A percentile compares a stretch with the other conserved stretches of the same genome.
These are phyloP conservation scores for Burhinus oedicnemus DNA, from an alignment of 2,113 vertebrate species.

Conservation along the genomic window DNA sequence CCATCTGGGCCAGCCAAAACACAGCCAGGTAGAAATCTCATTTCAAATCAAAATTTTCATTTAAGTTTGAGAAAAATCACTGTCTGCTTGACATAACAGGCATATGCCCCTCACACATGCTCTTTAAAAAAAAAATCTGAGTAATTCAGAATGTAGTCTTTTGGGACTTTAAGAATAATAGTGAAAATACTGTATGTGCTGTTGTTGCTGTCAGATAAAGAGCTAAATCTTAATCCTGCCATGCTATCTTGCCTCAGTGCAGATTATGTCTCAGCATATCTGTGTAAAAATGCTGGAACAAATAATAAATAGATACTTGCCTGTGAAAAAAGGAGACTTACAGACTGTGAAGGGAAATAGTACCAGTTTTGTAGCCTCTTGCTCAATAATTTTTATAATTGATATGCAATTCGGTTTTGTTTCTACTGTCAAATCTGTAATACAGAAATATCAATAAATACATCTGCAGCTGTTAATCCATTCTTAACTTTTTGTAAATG, in stretches of 20 bases:
- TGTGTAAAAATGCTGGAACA: not conserved
- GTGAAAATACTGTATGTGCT: not conserved
- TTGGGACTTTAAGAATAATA: not conserved
- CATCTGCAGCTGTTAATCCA: not conserved
- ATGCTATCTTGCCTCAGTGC: not conserved
- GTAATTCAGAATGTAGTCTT: not conserved
- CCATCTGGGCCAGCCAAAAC: constrained; percentile 52
- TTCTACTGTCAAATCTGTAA: not conserved
- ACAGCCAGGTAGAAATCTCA: constrained; percentile 53
- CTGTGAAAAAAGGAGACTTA: not conserved
- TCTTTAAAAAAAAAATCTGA: not conserved
- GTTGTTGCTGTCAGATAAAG: not conserved
- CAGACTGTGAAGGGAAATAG: not conserved
- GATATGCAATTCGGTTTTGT: not conserved
- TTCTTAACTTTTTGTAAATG: not conserved
- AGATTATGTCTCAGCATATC: not conserved
- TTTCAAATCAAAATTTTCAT: constrained; percentile 46
- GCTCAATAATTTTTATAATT: not conserved
- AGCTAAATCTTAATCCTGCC: constrained; percentile 12
- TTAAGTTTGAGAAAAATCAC: constrained; percentile 2
- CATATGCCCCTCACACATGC: not conserved
- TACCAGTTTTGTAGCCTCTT: not conserved
- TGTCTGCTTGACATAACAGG: not conserved
- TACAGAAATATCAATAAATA: not conserved
- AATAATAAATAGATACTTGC: not conserved